Conservation (phyloP, 2,797 vertebrate species). For the Hoplostethus mediterraneus region DNA sequence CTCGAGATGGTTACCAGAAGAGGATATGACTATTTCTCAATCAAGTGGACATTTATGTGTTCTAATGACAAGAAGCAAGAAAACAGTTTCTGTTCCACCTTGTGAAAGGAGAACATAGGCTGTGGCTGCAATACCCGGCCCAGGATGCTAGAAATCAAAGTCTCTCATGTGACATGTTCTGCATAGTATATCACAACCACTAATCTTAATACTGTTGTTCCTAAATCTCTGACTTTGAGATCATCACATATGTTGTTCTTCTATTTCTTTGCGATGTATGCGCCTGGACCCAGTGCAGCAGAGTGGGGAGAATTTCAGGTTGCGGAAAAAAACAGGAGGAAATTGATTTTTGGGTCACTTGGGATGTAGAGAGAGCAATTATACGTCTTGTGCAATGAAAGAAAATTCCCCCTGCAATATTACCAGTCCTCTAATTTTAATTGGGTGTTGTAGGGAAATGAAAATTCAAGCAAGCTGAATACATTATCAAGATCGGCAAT, state of each 20-base stretch:
- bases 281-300: neutral
- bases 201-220: constrained; percentile 27
- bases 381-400: constrained; percentile 47
- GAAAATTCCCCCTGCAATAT: constrained; percentile 43
- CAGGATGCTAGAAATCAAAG: neutral
- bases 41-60: constrained; percentile 14
- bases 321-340: constrained; percentile 35
- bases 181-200: constrained; percentile 17
- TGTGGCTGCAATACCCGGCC: neutral
- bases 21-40: neutral
- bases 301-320: constrained; percentile 11
- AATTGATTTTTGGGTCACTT: constrained; percentile 63
- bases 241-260: constrained; percentile 15
- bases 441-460: constrained; percentile 57
- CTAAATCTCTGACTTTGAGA: constrained; percentile 11
- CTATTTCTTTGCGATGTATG: constrained; percentile 21
- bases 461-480: constrained; percentile 40
- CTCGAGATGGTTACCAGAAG: constrained; percentile 13
- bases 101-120: neutral
- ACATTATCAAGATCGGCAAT: constrained; percentile 56
- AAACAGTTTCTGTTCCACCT: neutral
- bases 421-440: constrained; percentile 46
- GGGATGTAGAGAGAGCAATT: constrained; percentile 46
- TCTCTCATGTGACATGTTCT: neutral
- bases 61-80: neutral